A percentile compares a stretch with the other conserved stretches of the same genome.
Conservation (phyloP, 2,797 vertebrate genomes). For the Lycodopsis pacificus region DNA sequence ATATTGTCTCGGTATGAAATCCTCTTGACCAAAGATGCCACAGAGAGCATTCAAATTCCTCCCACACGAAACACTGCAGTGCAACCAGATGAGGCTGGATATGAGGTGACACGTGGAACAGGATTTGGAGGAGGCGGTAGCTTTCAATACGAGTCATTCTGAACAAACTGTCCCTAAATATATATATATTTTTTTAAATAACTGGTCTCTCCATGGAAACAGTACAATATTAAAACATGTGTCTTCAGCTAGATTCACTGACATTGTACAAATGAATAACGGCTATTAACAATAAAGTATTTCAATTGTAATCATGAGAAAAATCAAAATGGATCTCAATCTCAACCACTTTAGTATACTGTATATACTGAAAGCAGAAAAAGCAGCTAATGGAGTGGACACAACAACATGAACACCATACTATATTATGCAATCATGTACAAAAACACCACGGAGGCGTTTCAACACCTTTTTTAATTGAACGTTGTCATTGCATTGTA, state of each 20-base stretch:
- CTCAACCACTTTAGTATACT: not conserved
- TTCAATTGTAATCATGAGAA: too few species aligned
- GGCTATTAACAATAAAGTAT: too few species aligned
- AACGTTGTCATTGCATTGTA: not conserved
- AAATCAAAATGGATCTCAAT: too few species aligned
- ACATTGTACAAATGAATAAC: not conserved
- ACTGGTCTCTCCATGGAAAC: not conserved
- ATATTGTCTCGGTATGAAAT: constrained; percentile 72
- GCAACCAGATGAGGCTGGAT: constrained; percentile 61
- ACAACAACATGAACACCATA: constrained; percentile 8
- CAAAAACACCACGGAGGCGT: not conserved
- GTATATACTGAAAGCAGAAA: not conserved
- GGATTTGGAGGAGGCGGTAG: constrained; percentile 56
- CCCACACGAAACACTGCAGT: constrained; percentile 61
- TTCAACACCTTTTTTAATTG: not conserved
- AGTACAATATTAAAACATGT: not conserved
- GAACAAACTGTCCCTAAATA: constrained; percentile 21
- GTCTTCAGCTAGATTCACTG: not conserved
- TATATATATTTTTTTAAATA: not conserved
- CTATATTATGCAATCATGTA: not conserved
- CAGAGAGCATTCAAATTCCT: constrained; percentile 79
- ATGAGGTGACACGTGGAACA: constrained; percentile 59
- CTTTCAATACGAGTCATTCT: constrained; percentile 28
- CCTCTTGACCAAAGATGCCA: constrained; percentile 73
- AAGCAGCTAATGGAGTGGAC: not conserved